Evolutionary conservation across 2,113 vertebrate species (phyloP).

Genomic region (Brienomyrus longianalis): DNA sequence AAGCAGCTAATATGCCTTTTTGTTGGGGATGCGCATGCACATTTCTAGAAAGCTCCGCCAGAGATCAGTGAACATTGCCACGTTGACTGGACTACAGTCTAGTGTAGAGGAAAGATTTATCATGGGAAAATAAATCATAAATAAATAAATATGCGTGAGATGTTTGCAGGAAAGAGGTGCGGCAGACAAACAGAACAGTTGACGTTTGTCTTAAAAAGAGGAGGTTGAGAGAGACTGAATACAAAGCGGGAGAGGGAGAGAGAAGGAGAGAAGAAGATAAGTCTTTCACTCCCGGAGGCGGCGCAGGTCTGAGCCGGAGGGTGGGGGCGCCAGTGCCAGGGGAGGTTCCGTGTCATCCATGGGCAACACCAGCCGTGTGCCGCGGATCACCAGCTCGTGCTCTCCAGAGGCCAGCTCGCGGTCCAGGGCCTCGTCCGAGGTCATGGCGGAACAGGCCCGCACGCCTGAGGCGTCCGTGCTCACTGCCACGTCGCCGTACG

Average conservation of each 20-base stretch:
- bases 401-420: constrained; percentile 72
- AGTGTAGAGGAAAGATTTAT: background rate
- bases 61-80: background rate
- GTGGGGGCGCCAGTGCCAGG: constrained; percentile 53
- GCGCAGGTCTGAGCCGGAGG: constrained; percentile 43
- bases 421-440: constrained; percentile 70
- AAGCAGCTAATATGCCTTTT: background rate
- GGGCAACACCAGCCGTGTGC: constrained; percentile 80
- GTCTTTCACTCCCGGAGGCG: constrained; percentile 52
- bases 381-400: constrained; percentile 78
- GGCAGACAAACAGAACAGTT: constrained; percentile 26
- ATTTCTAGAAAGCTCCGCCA: constrained; percentile 10
- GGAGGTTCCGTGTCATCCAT: constrained; percentile 78
- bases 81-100: background rate
- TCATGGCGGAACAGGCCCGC: constrained; percentile 25
- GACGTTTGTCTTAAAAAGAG: background rate
- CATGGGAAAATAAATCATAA: constrained; percentile 5
- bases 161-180: constrained; percentile 20
- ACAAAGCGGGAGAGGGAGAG: background rate
- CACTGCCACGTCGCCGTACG: constrained; percentile 79
- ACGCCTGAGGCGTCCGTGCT: constrained; percentile 65
- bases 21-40: constrained; percentile 2
- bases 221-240: background rate
- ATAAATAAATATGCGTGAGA: background rate
- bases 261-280: background rate